Base-by-base conservation (phyloP, 2,888 invertebrate species). In the Nineta flava region DNA sequence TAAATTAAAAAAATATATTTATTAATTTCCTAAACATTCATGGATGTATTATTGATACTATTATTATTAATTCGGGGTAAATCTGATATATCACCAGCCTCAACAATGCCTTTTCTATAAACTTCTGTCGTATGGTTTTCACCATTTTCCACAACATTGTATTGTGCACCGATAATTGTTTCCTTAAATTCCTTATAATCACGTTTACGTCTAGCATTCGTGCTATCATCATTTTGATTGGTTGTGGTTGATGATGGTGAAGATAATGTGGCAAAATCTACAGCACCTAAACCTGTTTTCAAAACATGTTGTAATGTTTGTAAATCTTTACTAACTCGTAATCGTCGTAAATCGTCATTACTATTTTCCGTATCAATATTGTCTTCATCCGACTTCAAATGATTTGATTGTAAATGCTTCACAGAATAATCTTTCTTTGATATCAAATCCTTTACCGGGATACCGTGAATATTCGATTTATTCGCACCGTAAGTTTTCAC, bases 401-500 rank as follows among this genome's bases (percentile, higher is more conserved):
- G 57, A 48, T 55, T 58, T 41, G 57, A 70, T 55, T 77, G 77
- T 54, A 77, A 66, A 61, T 77, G 77, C 61, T 73, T 76, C 1
- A 77, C 76, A 58, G 70, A 68, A 53, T 68, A 72, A 26, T 57
- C 55, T 7, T 54, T 53, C 10, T 35, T 53, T 46, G 38, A 53
- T 53, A 42, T 54, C 31, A 72, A 71, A 60, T 73, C 71, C 52
- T 70, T 67, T 5, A 70, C 60, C 51, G 69, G 67, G 26, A 70
- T 68, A 3, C 71, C 69, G 49, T 66, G 65, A 21, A 66, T 57
- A 52, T 50, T 53, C 34, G 62, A 59, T 51, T 73, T 72, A 53
- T 72, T 73, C 0, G 83, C 80, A 12, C 86, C 81, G 59, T 87
- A 87, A 0, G 83, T 87, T 68, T 87, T 87, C 1, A 87, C 87